A percentile compares a stretch with the other conserved stretches of the same genome.
phyloP scores from a whole-genome alignment of 2,797 vertebrate genomes.

The Okamejei kenojei region DNA sequence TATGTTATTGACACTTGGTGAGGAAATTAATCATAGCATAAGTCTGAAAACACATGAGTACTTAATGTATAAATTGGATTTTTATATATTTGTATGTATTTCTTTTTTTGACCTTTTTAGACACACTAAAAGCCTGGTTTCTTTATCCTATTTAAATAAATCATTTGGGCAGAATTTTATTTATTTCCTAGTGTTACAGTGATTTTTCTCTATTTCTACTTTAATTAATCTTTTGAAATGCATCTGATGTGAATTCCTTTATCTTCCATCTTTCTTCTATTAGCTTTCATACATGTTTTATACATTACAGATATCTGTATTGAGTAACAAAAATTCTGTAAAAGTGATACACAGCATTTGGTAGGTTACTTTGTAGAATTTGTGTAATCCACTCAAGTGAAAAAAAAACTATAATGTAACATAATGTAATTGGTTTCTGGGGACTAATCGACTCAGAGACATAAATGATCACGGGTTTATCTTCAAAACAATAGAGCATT shows the following conservation, averaged over 20 bases:
- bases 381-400: not conserved
- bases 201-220: not conserved
- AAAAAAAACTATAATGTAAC: not conserved
- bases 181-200: slow-evolving; percentile 6
- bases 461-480: not conserved
- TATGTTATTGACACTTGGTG: slow-evolving; percentile 48
- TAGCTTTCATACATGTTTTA: not conserved
- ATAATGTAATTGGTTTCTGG: not conserved
- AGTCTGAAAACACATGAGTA: slow-evolving; percentile 35
- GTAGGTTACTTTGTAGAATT: not conserved
- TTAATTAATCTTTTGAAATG: not conserved
- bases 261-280: not conserved
- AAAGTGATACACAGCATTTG: not conserved
- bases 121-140: not conserved
- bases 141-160: slow-evolving; percentile 6
- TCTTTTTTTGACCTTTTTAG: not conserved
- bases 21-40: slow-evolving; percentile 41
- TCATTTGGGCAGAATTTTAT: not conserved
- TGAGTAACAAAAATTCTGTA: not conserved
- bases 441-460: not conserved
- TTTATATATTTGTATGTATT: slow-evolving; percentile 24
- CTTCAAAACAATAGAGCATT: not conserved
- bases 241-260: not conserved
- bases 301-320: not conserved
- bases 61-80: slow-evolving; percentile 19